Evolutionary conservation across 2,888 invertebrate genomes (phyloP), one percentile per base, ranked within the genome.

Genomic region (Agrilus biguttatus): DNA sequence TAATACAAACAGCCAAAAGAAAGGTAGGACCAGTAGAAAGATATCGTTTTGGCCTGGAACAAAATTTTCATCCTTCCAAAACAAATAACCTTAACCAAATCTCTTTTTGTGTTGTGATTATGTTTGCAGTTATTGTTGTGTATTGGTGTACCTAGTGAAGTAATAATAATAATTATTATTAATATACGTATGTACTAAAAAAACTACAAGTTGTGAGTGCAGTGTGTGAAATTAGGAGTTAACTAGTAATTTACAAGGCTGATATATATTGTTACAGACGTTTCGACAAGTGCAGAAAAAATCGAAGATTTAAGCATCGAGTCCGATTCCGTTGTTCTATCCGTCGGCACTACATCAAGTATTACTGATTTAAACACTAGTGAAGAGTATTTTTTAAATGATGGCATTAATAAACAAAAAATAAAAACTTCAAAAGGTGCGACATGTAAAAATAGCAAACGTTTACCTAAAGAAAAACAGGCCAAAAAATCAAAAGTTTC

Each of bases 11-110:
- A 62, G 67, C 61, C 36, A 56, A 54, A 71, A 72, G 68, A 75
- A 80, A 78, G 80, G 75, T 79, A 79, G 79, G 80, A 72, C 73
- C 65, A 71, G 70, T 62, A 75, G 77, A 71, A 79, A 78, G 67
- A 82, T 82, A 62, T 76, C 80, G 55, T 82, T 81, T 74, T 78
- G 79, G 70, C 78, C 78, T 54, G 80, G 79, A 57, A 80, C 80
- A 52, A 80, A 80, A 68, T 70, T 73, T 57, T 61, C 67, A 32
- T 53, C 58, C 41, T 55, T 56, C 40, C 54, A 56, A 51, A 57
- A 17, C 40, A 45, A 54, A 47, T 52, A 51, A 58, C 44, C 53
- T 49, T 49, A 50, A 48, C 44, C 53, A 54, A 36, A 33, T 40
- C 41, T 45, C 37, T 46, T 45, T 52, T 52, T 57, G 52, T 49